phyloP scores from a whole-genome alignment of 1,140 invertebrate genomes.

The Zaprionus davidi region DNA sequence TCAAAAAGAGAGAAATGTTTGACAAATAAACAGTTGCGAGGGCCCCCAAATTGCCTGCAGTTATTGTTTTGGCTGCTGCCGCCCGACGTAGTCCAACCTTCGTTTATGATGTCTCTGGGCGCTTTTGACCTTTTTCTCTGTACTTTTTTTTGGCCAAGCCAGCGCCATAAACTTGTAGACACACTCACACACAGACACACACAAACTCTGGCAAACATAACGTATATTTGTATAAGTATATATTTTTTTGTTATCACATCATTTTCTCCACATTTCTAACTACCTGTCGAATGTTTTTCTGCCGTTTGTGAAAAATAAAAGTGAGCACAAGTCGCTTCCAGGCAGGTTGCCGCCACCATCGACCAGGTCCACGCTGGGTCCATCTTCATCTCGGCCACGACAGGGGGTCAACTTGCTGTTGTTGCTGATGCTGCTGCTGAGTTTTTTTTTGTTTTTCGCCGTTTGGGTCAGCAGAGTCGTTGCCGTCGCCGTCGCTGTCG shows the following conservation, averaged over 20 bases:
- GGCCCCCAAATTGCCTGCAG: constrained; percentile 72
- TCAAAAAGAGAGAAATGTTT: constrained; percentile 79
- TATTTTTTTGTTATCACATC: constrained; percentile 68
- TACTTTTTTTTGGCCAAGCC: constrained; percentile 27
- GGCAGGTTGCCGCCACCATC: constrained; percentile 38
- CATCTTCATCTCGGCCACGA: constrained; percentile 33
- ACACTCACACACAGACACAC: not conserved
- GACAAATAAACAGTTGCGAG: constrained; percentile 79
- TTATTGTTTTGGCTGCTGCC: constrained; percentile 75
- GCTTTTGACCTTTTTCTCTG: constrained; percentile 71
- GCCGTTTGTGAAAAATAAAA: constrained; percentile 78
- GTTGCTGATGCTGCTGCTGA: not conserved
- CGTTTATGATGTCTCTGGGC: constrained; percentile 79
- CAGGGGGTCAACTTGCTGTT: constrained; percentile 36
- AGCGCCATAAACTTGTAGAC: constrained; percentile 52
- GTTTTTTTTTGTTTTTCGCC: constrained; percentile 5
- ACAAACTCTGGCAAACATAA: not conserved
- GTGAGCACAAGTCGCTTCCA: constrained; percentile 56
- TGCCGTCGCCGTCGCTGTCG: constrained; percentile 54
- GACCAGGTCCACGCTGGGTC: constrained; percentile 14
- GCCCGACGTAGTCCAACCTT: constrained; percentile 49
- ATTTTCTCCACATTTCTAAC: constrained; percentile 62
- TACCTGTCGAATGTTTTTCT: constrained; percentile 68
- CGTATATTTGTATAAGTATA: constrained; percentile 30
- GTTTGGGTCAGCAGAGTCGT: constrained; percentile 29